Base-by-base conservation (phyloP, 2,888 invertebrate species). In the Luffia ferchaultella region DNA sequence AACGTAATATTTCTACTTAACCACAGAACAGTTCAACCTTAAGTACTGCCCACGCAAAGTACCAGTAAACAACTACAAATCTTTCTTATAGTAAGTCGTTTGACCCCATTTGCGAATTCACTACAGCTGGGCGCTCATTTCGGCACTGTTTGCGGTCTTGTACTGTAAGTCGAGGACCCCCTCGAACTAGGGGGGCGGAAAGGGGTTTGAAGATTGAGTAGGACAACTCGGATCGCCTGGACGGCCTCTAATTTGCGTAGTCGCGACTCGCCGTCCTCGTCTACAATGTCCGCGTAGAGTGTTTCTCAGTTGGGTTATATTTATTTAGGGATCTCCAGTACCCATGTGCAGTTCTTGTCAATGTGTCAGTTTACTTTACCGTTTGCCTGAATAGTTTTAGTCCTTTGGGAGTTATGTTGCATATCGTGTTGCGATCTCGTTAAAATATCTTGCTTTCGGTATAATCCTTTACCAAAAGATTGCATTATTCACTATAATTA, bases 241-340 rank as follows among this genome's bases (percentile, higher is more conserved):
- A 60, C 65, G 63, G 63, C 65, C 70, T 72, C 70, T 72, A 76
- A 77, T 75, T 75, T 74, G 66, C 62, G 62, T 64, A 69, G 66
- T 63, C 61, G 60, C 64, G 59, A 60, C 62, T 62, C 64, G 68
- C 67, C 70, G 71, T 71, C 73, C 73, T 69, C 67, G 65, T 58
- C 58, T 55, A 47, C 20, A 17, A 2, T n/a, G 16, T n/a, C 16
- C n/a, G n/a, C 3, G 43, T 42, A 5, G 3, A 43, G 43, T 43
- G 17, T 16, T 43, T 30, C 12, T n/a, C n/a, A n/a, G n/a, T n/a
- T n/a, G n/a, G n/a, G n/a, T n/a, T n/a, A n/a, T n/a, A n/a, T n/a
- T n/a, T n/a, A n/a, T n/a, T n/a, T n/a, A n/a, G n/a, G n/a, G n/a
- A n/a, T n/a, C n/a, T n/a, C n/a, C n/a, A n/a, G n/a, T n/a, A n/a